phyloP scores from a whole-genome alignment of 2,888 invertebrate species.

The Aphodius granarius region DNA sequence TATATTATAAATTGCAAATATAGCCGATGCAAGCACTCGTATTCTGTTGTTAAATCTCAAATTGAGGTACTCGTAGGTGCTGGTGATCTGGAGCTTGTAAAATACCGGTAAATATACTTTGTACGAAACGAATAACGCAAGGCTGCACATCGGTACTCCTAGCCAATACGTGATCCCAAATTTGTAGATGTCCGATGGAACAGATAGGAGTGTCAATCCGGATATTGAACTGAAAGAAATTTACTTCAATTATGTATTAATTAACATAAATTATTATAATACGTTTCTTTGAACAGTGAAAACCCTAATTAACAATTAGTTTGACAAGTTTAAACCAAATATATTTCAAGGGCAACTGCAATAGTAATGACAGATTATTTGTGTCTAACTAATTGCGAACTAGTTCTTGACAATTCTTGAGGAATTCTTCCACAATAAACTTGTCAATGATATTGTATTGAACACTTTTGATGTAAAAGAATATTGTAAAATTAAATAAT shows the following conservation, averaged over 20 bases:
- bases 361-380: too few species aligned
- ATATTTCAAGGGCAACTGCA: too few species aligned
- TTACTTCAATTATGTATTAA: conserved; percentile 8
- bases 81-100: conserved; percentile 68
- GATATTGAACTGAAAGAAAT: conserved; percentile 71
- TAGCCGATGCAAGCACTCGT: conserved; percentile 60
- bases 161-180: conserved; percentile 68
- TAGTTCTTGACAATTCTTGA: too few species aligned
- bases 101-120: conserved; percentile 63
- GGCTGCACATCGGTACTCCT: conserved; percentile 52
- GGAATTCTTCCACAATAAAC: too few species aligned
- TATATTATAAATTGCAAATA: conserved; percentile 62
- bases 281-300: too few species aligned
- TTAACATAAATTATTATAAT: background rate
- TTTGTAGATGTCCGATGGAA: conserved; percentile 74
- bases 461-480: too few species aligned
- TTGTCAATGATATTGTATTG: too few species aligned
- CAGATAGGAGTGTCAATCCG: conserved; percentile 72
- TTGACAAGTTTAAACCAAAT: too few species aligned
- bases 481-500: too few species aligned
- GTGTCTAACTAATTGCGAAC: too few species aligned
- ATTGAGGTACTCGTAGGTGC: conserved; percentile 70
- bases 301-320: too few species aligned
- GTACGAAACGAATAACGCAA: conserved; percentile 44
- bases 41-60: conserved; percentile 64